Percentiles rank a stretch among this genome's conserved stretches.
phyloP scores from a whole-genome alignment of 1,140 invertebrate species.

The Lethocerus indicus region DNA sequence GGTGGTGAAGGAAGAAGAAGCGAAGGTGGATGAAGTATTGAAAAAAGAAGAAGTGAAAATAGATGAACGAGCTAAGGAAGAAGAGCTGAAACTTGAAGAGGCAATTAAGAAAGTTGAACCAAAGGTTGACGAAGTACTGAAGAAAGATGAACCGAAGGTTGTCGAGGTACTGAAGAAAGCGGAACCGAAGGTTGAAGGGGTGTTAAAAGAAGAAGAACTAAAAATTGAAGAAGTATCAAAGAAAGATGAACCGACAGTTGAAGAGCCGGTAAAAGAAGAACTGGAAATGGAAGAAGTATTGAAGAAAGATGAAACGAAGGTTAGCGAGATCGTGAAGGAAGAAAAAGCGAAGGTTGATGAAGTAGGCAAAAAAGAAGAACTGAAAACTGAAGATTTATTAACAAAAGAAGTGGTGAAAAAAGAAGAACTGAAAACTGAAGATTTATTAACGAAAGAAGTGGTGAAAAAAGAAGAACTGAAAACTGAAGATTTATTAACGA shows the following conservation, averaged over 20 bases:
- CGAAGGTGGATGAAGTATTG: not conserved
- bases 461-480: constrained; percentile 4
- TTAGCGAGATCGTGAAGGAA: not conserved
- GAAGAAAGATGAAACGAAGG: not conserved
- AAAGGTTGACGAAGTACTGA: constrained; percentile 4
- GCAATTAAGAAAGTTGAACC: not conserved
- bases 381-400: too few relatives aligned
- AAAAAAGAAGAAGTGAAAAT: not conserved
- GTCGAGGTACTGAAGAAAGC: not conserved
- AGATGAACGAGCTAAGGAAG: not conserved
- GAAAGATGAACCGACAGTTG: too few relatives aligned
- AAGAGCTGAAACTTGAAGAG: not conserved
- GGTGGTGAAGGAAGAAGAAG: too few relatives aligned
- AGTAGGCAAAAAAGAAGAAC: not conserved
- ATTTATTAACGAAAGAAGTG: not conserved
- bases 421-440: not conserved
- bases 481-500: not conserved
- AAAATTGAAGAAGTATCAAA: too few relatives aligned
- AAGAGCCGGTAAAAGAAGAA: too few relatives aligned
- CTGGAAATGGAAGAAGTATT: too few relatives aligned
- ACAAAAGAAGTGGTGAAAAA: too few relatives aligned
- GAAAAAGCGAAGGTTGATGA: not conserved
- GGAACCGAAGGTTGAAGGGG: not conserved
- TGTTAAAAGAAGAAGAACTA: not conserved
- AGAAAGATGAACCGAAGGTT: not conserved